A percentile compares a stretch with the other conserved stretches of the same genome.
Conservation (phyloP, 2,888 invertebrate genomes). For the Odontothrips loti region DNA sequence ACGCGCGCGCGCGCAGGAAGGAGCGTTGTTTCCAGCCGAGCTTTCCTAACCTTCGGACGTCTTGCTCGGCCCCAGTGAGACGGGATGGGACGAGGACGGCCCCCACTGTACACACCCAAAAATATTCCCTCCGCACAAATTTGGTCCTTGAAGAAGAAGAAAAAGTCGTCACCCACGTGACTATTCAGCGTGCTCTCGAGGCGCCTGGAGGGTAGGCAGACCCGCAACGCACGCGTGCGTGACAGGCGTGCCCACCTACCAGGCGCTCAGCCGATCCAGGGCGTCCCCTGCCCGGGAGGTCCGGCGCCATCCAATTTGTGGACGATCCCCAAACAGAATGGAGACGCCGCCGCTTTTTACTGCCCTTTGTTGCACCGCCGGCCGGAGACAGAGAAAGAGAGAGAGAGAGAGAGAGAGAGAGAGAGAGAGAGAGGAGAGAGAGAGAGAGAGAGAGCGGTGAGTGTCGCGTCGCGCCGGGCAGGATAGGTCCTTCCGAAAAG, state of each 20-base stretch:
- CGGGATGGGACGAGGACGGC: neutral
- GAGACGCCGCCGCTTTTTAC: neutral
- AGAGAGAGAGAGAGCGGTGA: neutral
- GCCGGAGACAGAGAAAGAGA: neutral
- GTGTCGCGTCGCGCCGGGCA: neutral
- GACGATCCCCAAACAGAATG: too few species aligned
- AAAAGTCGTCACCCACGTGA: too few species aligned
- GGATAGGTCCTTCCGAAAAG: neutral
- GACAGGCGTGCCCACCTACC: neutral
- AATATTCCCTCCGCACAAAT: neutral
- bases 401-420: constrained; percentile 10
- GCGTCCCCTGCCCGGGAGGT: too few species aligned
- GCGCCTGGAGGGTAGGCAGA: neutral
- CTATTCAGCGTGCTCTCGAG: too few species aligned
- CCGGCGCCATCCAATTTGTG: too few species aligned
- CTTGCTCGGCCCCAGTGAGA: neutral
- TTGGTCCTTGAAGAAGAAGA: too few species aligned
- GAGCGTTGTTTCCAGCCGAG: neutral
- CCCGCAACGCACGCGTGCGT: neutral
- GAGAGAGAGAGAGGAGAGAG: constrained; percentile 11
- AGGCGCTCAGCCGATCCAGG: too few species aligned
- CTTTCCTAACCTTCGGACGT: constrained; percentile 5
- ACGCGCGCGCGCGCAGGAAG: neutral
- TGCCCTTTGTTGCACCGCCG: neutral
- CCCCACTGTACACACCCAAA: neutral